A percentile compares a stretch with the other conserved stretches of the same genome.
These are phyloP conservation scores for Chrysocyon brachyurus DNA, from an alignment of 2,797 vertebrate genomes.

Conservation along the genomic window DNA sequence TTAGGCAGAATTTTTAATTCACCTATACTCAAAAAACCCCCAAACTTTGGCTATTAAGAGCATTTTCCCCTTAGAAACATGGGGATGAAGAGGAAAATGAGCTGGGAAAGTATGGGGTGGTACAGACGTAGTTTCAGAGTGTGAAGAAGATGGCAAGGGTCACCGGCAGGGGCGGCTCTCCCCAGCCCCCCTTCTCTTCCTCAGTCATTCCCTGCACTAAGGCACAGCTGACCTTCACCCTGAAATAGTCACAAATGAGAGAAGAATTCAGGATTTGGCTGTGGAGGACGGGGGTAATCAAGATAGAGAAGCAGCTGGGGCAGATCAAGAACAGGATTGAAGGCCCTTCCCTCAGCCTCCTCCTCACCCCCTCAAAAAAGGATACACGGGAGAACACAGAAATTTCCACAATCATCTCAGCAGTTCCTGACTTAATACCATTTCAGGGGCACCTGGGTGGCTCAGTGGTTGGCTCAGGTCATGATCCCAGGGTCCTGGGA, in stretches of 20 bases:
- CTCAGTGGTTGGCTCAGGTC: too few species aligned
- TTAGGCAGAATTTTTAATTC: slow-evolving; percentile 9
- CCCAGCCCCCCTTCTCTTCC: not conserved
- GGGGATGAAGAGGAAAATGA: not conserved
- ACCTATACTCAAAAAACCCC: not conserved
- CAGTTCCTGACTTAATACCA: not conserved
- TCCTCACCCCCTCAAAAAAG: not conserved
- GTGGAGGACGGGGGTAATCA: not conserved
- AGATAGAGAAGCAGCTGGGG: not conserved
- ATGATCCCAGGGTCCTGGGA: too few species aligned
- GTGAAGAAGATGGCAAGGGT: not conserved
- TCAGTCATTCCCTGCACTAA: not conserved
- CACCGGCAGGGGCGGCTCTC: too few species aligned
- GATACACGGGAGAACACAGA: not conserved
- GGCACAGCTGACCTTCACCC: not conserved
- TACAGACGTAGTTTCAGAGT: not conserved
- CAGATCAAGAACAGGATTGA: not conserved
- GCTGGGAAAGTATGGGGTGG: not conserved
- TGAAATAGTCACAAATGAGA: not conserved
- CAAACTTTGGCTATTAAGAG: not conserved
- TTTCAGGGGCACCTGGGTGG: not conserved
- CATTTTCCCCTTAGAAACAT: not conserved
- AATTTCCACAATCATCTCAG: not conserved
- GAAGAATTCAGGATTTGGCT: not conserved
- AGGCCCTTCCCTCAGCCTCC: not conserved